Conservation (phyloP, 2,797 vertebrate genomes). For the Sphenopsis melanotis region DNA sequence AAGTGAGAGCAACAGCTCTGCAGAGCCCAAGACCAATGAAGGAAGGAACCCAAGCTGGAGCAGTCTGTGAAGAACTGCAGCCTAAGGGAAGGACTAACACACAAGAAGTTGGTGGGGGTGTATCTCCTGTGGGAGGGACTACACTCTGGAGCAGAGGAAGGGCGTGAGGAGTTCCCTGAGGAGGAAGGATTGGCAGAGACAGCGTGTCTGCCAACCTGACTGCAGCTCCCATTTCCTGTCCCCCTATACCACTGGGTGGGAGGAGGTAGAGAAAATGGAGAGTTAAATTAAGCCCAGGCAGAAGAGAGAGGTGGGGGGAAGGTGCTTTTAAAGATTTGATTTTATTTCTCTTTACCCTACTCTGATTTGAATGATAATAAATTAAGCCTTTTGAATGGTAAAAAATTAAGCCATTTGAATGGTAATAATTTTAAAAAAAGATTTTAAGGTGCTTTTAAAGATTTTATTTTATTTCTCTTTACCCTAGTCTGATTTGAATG, state of each 20-base stretch:
- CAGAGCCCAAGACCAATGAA: accelerated
- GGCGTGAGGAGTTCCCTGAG: not conserved
- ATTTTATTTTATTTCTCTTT: not conserved
- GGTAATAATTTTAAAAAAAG: too few relatives aligned
- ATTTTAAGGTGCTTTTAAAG: not conserved
- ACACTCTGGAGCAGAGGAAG: not conserved
- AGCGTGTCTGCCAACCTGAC: not conserved
- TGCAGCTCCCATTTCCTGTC: not conserved
- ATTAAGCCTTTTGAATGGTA: not conserved
- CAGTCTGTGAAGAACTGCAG: not conserved
- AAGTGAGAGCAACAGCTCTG: not conserved
- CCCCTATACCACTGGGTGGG: accelerated
- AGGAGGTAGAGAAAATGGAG: not conserved
- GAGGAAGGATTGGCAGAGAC: not conserved
- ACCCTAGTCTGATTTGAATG: not conserved
- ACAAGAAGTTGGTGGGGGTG: accelerated
- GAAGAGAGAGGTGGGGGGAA: accelerated
- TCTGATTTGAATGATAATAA: not conserved
- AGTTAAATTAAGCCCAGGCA: not conserved
- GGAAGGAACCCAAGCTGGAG: not conserved
- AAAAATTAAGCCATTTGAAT: not conserved
- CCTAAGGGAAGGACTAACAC: not conserved
- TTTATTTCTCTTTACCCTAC: not conserved
- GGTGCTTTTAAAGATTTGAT: not conserved
- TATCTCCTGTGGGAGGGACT: not conserved